Percentiles rank a stretch among this genome's conserved stretches.
Conservation (phyloP, 2,113 vertebrate species). For the Mesoclemmys tuberculata region DNA sequence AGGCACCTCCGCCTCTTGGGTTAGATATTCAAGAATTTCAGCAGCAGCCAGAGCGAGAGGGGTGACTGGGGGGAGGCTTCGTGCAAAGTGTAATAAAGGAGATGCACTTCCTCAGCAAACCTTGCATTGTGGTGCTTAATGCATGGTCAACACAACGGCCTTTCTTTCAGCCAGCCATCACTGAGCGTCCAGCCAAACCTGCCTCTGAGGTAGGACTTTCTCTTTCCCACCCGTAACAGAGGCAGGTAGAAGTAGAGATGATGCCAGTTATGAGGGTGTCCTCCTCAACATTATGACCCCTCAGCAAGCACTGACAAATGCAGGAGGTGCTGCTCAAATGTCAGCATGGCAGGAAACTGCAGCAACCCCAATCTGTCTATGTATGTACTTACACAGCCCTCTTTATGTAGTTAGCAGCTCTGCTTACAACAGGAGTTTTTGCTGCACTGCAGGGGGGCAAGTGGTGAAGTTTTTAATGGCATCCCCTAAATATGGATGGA, state of each 20-base stretch:
- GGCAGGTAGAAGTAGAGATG: neutral
- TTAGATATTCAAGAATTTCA: constrained; percentile 46
- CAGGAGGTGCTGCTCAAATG: neutral
- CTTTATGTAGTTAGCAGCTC: neutral
- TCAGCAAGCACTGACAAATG: neutral
- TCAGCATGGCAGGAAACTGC: neutral
- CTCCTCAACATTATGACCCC: neutral
- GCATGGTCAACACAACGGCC: neutral
- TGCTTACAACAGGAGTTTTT: neutral
- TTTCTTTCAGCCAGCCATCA: neutral
- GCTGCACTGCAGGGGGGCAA: neutral
- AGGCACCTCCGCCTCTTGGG: neutral
- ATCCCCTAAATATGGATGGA: neutral
- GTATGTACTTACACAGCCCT: neutral
- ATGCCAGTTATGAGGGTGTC: neutral
- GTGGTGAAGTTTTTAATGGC: neutral
- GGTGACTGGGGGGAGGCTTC: neutral
- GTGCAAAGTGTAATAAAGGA: neutral
- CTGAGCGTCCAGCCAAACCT: neutral
- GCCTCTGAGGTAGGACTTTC: neutral
- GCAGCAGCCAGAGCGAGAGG: neutral
- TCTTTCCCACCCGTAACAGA: neutral
- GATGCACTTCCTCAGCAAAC: neutral
- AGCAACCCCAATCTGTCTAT: neutral
- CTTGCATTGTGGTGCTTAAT: neutral